Evolutionary conservation across 2,888 invertebrate species (phyloP), one percentile per base, ranked within the genome.

Genomic region (Agonum fuliginosum): DNA sequence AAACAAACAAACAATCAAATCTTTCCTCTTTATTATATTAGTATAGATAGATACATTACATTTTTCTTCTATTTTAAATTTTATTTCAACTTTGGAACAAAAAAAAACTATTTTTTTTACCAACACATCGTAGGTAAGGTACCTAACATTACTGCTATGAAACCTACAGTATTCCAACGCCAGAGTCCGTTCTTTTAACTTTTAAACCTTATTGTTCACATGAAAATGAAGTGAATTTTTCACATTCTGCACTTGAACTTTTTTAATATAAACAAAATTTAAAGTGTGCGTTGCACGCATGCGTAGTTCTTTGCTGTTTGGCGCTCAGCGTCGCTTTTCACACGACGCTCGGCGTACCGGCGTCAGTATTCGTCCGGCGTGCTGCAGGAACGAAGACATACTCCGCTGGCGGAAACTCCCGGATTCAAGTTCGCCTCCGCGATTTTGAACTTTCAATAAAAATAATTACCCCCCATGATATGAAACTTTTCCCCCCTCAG

Each of bases 361-460:
- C n/a, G n/a, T 48, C 48, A 48, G 48, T 48, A 48, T 48, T 48
- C 54, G 54, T 24, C 54, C 54, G 54, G 20, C 24, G 54, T 24
- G 24, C n/a, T 54, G n/a, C 24, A 24, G 20, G 19, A 48, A 20
- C 22, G 24, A 37, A n/a, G 37, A 37, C n/a, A 12, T n/a, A 22
- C 22, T 24, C 24, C n/a, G 54, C 8, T 37, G 12, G 12, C 37
- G 1, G 37, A 24, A n/a, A n/a, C n/a, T 46, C 8, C 4, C 51
- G 5, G 22, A 12, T 22, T 22, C 24, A 20, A 10, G 17, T 8
- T 20, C 48, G 48, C 10, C 14, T 19, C 20, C 48, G 19, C 17
- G 48, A 0, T 12, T 24, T 20, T 54, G 54, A 54, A 54, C 54
- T 54, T 54, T 19, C 19, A 48, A 10, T 19, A n/a, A 10, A 8